Conservation (phyloP, 2,113 vertebrate genomes). For the Drymodes brunneopygia region DNA sequence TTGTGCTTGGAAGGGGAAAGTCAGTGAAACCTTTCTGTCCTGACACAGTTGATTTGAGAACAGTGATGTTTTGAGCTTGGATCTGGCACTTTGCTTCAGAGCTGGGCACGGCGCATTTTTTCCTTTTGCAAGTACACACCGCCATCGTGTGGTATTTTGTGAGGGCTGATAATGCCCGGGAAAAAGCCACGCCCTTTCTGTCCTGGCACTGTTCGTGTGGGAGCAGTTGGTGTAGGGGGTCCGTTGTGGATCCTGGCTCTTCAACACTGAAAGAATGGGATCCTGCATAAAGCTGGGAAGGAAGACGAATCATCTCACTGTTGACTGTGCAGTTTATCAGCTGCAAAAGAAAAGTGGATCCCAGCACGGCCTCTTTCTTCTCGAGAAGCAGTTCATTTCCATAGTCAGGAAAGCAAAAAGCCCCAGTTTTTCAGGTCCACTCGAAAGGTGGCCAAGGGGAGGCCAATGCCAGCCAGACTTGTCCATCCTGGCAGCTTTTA, state of each 20-base stretch:
- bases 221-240: background rate
- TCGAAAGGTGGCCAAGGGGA: background rate
- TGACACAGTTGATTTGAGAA: background rate
- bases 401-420: background rate
- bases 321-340: background rate
- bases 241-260: background rate
- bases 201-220: accelerated
- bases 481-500: background rate
- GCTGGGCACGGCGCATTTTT: background rate
- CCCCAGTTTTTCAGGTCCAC: background rate
- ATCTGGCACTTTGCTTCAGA: background rate
- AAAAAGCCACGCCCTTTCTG: background rate
- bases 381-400: background rate
- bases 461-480: background rate
- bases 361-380: background rate
- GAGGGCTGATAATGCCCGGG: background rate
- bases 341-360: background rate
- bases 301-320: background rate
- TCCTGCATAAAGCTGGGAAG: background rate
- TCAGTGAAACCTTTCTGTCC: background rate
- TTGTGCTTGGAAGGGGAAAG: background rate
- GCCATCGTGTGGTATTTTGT: background rate
- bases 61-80: background rate
- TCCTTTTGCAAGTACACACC: background rate
- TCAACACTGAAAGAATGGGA: background rate